A percentile compares a stretch with the other conserved stretches of the same genome.
These are phyloP conservation scores for Aphaenogaster ashmeadi DNA, from an alignment of 1,140 invertebrate species.

Conservation along the genomic window DNA sequence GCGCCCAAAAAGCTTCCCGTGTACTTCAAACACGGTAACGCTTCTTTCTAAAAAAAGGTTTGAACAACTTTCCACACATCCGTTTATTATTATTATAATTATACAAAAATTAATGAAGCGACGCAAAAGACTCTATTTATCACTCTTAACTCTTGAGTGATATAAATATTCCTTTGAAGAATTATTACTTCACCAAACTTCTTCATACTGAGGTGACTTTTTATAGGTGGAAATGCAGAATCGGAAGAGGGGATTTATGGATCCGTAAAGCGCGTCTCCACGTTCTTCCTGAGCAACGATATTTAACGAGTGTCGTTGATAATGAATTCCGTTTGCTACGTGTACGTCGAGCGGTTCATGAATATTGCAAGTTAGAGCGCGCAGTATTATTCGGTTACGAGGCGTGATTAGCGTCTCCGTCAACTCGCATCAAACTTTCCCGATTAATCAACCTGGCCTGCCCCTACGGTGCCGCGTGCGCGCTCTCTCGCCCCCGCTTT, in stretches of 20 bases:
- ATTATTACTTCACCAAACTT: not conserved
- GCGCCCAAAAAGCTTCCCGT: not conserved
- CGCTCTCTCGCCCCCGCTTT: slow-evolving; percentile 32
- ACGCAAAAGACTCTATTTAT: not conserved
- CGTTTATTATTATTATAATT: not conserved
- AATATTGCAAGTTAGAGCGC: slow-evolving; percentile 75
- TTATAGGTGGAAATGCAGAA: not conserved
- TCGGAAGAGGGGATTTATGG: not conserved
- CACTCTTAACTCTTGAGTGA: not conserved
- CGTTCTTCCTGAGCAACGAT: slow-evolving; percentile 37
- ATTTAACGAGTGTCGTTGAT: slow-evolving; percentile 73
- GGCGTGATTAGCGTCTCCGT: slow-evolving; percentile 85
- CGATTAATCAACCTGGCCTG: slow-evolving; percentile 83
- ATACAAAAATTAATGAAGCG: not conserved
- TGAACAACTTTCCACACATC: not conserved
- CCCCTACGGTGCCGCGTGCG: slow-evolving; percentile 62
- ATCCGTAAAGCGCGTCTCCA: not conserved
- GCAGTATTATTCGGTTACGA: slow-evolving; percentile 83
- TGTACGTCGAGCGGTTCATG: slow-evolving; percentile 73
- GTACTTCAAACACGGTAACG: not conserved
- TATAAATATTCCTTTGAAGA: not conserved
- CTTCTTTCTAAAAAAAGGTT: not conserved
- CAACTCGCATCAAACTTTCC: slow-evolving; percentile 85
- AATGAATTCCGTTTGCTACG: slow-evolving; percentile 77
- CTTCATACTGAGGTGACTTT: not conserved